These are phyloP conservation scores for Eulithis prunata DNA, from an alignment of 2,888 invertebrate species.

Conservation along the genomic window DNA sequence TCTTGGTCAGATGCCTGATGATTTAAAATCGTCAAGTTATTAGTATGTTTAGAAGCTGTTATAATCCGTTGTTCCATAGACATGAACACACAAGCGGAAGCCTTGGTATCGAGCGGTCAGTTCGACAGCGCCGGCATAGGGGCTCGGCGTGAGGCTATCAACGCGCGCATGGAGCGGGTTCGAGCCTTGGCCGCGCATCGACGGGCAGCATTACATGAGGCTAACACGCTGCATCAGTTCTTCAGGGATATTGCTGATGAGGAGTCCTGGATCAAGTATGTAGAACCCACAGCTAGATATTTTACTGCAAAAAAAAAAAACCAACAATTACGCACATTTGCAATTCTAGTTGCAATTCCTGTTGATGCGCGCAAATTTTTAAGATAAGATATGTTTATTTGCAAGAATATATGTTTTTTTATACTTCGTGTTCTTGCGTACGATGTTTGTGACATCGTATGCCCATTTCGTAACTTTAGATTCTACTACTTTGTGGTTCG, in stretches of 20 bases:
- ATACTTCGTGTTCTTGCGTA: no score
- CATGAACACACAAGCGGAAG: constrained; percentile 98
- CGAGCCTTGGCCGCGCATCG: constrained; percentile 96
- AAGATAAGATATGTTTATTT: no score
- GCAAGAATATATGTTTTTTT: no score
- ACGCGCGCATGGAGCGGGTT: constrained; percentile 97
- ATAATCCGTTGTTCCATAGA: constrained; percentile 69
- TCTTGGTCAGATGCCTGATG: no score
- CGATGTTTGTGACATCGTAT: no score
- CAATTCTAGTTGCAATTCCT: no score
- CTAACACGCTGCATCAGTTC: constrained; percentile 99
- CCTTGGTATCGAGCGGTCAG: constrained; percentile 97
- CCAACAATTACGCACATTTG: not conserved
- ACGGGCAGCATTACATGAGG: constrained; percentile 96
- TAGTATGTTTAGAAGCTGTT: no score
- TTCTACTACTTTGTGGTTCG: not conserved
- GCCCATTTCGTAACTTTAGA: no score
- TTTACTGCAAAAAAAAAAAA: not conserved
- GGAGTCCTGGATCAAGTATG: constrained; percentile 98
- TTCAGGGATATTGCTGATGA: constrained; percentile 99
- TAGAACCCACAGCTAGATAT: constrained; percentile 15
- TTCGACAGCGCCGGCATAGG: constrained; percentile 98
- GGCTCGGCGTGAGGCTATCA: constrained; percentile 97
- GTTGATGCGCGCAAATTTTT: no score
- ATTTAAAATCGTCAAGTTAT: no score